Evolutionary conservation across 1,140 invertebrate genomes (phyloP), one percentile per base, ranked within the genome.

Genomic region (Tetragnatha versicolor): DNA sequence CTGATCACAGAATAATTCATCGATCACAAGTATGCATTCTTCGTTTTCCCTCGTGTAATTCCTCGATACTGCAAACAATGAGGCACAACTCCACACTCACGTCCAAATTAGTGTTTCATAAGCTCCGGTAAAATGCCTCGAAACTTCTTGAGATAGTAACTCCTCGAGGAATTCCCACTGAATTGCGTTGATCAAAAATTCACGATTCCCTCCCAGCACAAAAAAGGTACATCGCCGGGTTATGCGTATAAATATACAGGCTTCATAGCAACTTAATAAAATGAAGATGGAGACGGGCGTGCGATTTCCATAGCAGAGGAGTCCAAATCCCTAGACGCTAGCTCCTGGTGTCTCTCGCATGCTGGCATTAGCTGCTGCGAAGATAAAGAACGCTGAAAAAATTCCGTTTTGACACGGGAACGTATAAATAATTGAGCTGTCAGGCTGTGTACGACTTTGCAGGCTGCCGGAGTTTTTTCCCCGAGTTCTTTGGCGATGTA

Each of bases 181-280:
- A 58, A 72, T 58, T 42, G 17, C 25, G 29, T 4, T 73, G 39
- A 77, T 77, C 60, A 77, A 77, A 77, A 65, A 66, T 77, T 65
- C 33, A 77, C 47, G 45, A 53, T 51, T 14, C 1, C 22, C 55
- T 51, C 7, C 47, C 45, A 14, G 27, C 31, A 29, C 45, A 22
- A 61, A 39, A 55, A 61, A 73, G 17, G 29, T 25, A 20, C 17
- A 6, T 20, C 37, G 14, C 58, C 25, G 22, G 33, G 29, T 70
- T 75, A 75, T 63, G 10, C 55, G 27, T 53, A 55, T 66, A 39
- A 37, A 66, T 77, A 77, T 65, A 53, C 37, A 65, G 49, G 53
- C 39, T 63, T 65, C 60, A 77, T 77, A 33, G 31, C 66, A 77
- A 77, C 73, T 77, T 77, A 77, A 77, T 77, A 77, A 77, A 66